Evolutionary conservation across 1,140 invertebrate genomes (phyloP), one percentile per base, ranked within the genome.

Genomic region (Heliothis virescens): DNA sequence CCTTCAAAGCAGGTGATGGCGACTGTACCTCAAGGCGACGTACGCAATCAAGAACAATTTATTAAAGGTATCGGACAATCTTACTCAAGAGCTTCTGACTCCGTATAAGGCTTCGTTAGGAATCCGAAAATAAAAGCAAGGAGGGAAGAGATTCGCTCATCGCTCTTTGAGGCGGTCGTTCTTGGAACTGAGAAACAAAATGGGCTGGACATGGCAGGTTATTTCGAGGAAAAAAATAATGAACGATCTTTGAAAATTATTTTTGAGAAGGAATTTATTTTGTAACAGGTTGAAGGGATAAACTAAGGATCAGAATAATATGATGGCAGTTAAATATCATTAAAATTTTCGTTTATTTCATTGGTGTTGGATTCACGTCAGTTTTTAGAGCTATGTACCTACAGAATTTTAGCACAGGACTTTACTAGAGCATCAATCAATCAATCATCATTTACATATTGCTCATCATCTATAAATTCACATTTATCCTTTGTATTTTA

Each of bases 101-200:
- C 52, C 63, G 34, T 69, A 69, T 59, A 79, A 59, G 76, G 52
- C 65, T 71, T 69, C 47, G 59, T 75, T 75, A 75, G 73, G 57
- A 75, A 62, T 62, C 53, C 59, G 59, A 75, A 75, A 75, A 75
- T 63, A 63, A 76, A 76, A 60, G 52, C 26, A 53, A 62, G 41
- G 80, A 84, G 82, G 85, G 83, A 52, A 87, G 86, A 85, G 78
- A 77, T 84, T 87, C 78, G 74, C 79, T 83, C 78, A 82, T 76
- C 59, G 59, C 73, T 41, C 55, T 50, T 63, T 15, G 59, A 76
- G 41, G 60, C 73, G 34, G 47, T 34, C 73, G 55, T 76, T 76
- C 73, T 26, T 7, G 59, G 73, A 76, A 76, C 18, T 13, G 47
- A n/a, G 59, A 76, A 63, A 12, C 47, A 47, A 47, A 62, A 59